Evolutionary conservation across 2,113 vertebrate species (phyloP).

Genomic region (Sus scrofa): T2T-Sscrofa CM000817.6:161945501-161946000

Average conservation of each 20-base stretch:
- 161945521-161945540: background rate
- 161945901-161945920: background rate
- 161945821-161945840: background rate
- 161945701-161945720: background rate
- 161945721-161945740: background rate
- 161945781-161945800: fast-evolving
- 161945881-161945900: background rate
- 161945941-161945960: background rate
- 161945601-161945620: background rate
- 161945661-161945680: background rate
- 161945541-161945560: background rate
- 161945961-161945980: background rate
- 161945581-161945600: background rate
- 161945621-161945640: background rate
- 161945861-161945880: background rate
- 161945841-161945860: background rate
- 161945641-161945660: background rate
- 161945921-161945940: background rate
- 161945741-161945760: background rate
- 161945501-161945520: background rate
- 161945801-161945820: too few species aligned
- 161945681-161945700: fast-evolving
- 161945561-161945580: background rate
- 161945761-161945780: background rate
- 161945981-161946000: background rate